Evolutionary conservation across 2,797 vertebrate genomes (phyloP).

Genomic region (Sparidentex hasta): DNA sequence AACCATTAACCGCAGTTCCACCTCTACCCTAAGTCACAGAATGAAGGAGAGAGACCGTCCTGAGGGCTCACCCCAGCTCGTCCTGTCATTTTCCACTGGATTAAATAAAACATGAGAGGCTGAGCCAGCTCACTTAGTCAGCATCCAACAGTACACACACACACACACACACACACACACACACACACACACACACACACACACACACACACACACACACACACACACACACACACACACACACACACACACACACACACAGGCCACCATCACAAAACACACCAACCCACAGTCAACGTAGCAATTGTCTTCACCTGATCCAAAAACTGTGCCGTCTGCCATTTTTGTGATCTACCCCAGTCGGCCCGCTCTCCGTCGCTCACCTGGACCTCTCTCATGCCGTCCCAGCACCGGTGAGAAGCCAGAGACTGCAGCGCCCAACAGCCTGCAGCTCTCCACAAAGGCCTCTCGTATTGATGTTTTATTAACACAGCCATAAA

Average conservation of each 20-base stretch:
- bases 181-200: constrained; percentile 23
- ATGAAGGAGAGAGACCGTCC: constrained; percentile 17
- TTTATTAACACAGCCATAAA: constrained; percentile 84
- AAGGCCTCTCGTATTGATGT: constrained; percentile 77
- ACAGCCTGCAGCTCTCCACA: constrained; percentile 63
- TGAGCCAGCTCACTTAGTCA: constrained; percentile 31
- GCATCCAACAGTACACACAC: constrained; percentile 18
- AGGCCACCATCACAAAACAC: constrained; percentile 13
- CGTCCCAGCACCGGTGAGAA: constrained; percentile 52
- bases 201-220: constrained; percentile 24
- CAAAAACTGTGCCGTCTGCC: constrained; percentile 7
- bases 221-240: constrained; percentile 24
- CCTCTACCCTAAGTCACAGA: neutral
- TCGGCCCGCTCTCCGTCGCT: constrained; percentile 31
- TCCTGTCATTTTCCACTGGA: constrained; percentile 25
- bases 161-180: constrained; percentile 24
- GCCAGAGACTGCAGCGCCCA: constrained; percentile 55
- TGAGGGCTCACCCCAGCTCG: constrained; percentile 12
- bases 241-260: constrained; percentile 26
- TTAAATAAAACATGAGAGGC: constrained; percentile 55
- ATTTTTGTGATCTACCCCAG: neutral
- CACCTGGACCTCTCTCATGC: constrained; percentile 62
- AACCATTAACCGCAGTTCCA: neutral
- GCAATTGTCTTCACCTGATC: neutral
- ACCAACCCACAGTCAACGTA: constrained; percentile 4